Base-by-base conservation (phyloP, 2,888 invertebrate genomes). In the Panzeria rudis region DNA sequence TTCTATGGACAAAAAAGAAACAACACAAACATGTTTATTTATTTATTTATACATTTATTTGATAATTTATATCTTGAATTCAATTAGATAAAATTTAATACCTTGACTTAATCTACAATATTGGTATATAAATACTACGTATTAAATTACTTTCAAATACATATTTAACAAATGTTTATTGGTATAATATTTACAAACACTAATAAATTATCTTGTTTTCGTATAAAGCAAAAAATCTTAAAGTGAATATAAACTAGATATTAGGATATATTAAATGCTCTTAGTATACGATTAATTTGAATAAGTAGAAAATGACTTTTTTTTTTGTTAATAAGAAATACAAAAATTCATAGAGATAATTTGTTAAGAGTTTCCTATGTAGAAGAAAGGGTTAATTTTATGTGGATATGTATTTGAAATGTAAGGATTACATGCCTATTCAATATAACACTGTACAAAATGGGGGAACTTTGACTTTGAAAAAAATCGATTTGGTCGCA, bases 11-110 rank as follows among this genome's bases (percentile, higher is more conserved):
- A 50, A 20, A 38, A 20, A 13, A 35, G 0, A 44, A 17, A 41
- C 38, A 59, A 71, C 38, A 72, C 11, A 61, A 29, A 17, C 8
- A 35, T 66, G 35, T 71, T 38, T 54, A 59, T 32, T 47, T 54
- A 59, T 32, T 47, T 59, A 25, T 35, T 52, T 17, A 47, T 20
- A 66, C 32, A 68, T 77, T 76, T 77, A 80, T 81, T 81, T 84
- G 59, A 68, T 76, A 72, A 84, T 84, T 72, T 84, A 80, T 80
- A 73, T 84, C 50, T 76, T 52, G 41, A 72, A 76, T 76, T 76
- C 75, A 79, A 79, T 83, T 79, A 79, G 50, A 83, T 75, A 76
- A 80, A 50, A 80, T 84, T 54, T 80, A 84, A 80, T 80, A 80
- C 59, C 64, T 79, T 66, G 71, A 66, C 75, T 84, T 80, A 75